Conservation (phyloP, 2,113 vertebrate genomes). For the Centropristis striata region DNA sequence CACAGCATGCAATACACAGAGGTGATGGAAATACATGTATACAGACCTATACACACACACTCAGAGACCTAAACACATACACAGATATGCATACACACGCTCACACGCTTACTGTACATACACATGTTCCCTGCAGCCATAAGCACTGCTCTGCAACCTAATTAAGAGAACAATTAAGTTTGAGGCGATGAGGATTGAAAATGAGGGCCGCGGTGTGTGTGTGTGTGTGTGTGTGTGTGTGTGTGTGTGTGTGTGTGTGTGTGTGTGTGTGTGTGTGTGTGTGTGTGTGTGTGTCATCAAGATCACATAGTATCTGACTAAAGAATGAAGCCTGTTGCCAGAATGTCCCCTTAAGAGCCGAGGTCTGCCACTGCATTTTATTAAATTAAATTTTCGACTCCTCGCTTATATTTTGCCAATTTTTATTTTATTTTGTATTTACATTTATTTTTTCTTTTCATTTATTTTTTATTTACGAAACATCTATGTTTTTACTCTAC, state of each 20-base stretch:
- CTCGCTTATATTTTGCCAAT: too few species aligned
- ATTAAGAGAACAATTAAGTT: constrained; percentile 99
- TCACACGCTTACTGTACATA: constrained; percentile 27
- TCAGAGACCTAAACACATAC: constrained; percentile 37
- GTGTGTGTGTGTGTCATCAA: constrained; percentile 1
- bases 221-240: constrained; percentile 8
- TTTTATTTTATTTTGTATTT: neutral
- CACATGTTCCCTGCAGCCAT: constrained; percentile 91
- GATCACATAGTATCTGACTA: constrained; percentile 25
- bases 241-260: constrained; percentile 39
- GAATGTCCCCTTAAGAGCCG: neutral
- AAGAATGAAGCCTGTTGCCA: constrained; percentile 25
- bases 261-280: constrained; percentile 24
- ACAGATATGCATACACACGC: constrained; percentile 8
- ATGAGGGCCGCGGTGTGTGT: constrained; percentile 21
- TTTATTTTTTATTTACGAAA: too few species aligned
- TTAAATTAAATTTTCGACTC: neutral
- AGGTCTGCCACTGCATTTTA: neutral
- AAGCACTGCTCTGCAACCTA: constrained; percentile 92
- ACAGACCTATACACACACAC: constrained; percentile 50
- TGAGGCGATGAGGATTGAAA: constrained; percentile 58
- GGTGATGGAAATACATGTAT: constrained; percentile 81
- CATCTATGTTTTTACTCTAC: too few species aligned
- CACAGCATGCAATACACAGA: constrained; percentile 85
- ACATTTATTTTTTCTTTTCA: neutral